These are phyloP conservation scores for Psix sp. DNA, from an alignment of 1,140 invertebrate genomes.

Conservation along the genomic window DNA sequence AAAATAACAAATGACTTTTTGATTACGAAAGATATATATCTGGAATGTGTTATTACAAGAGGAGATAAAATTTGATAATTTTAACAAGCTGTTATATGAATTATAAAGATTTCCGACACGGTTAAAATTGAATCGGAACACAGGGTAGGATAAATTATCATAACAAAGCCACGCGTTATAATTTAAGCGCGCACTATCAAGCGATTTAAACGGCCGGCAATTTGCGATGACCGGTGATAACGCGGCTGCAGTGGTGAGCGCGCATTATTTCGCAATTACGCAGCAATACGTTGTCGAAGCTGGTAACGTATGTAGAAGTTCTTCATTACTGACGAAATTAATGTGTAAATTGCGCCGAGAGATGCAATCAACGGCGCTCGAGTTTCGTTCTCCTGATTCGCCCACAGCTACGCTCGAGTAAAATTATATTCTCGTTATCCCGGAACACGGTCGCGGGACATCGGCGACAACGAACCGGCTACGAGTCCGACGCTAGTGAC, in stretches of 20 bases:
- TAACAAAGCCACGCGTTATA: constrained; percentile 28
- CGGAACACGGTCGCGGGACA: constrained; percentile 25
- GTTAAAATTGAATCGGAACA: constrained; percentile 25
- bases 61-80: constrained; percentile 22
- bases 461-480: constrained; percentile 3
- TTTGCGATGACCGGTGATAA: constrained; percentile 29
- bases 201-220: constrained; percentile 27
- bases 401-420: constrained; percentile 9
- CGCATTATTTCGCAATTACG: constrained; percentile 41
- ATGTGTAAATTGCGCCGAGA: constrained; percentile 45
- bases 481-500: constrained; percentile 15
- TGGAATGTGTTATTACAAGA: no score
- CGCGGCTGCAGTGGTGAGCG: constrained; percentile 18
- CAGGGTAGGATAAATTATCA: constrained; percentile 24
- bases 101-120: not conserved
- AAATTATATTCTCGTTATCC: constrained; percentile 50
- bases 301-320: constrained; percentile 27
- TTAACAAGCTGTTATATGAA: constrained; percentile 12
- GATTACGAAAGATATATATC: no score
- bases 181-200: constrained; percentile 25
- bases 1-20: no score
- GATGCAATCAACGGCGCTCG: constrained; percentile 33
- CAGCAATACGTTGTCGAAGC: constrained; percentile 31
- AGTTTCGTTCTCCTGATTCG: constrained; percentile 35
- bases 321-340: constrained; percentile 44